phyloP scores from a whole-genome alignment of 1,140 invertebrate genomes.

The Pseudomyrmex sp. region DNA sequence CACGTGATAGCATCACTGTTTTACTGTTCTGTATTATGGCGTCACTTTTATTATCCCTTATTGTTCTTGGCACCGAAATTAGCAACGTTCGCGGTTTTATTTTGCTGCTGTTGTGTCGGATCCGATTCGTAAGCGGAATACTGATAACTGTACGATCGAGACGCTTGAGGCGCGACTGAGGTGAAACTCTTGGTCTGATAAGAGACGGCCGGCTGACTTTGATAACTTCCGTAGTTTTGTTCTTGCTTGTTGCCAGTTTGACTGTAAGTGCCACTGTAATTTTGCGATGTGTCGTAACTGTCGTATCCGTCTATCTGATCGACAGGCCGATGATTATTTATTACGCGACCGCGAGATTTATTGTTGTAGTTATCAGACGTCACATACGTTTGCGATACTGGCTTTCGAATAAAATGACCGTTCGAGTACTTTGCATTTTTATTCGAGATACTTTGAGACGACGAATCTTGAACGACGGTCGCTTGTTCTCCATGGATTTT shows the following conservation, averaged over 20 bases:
- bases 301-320: conserved; percentile 71
- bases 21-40: conserved; percentile 5
- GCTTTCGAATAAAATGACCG: conserved; percentile 70
- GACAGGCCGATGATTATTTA: conserved; percentile 35
- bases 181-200: conserved; percentile 74
- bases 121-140: conserved; percentile 77
- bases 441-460: background rate
- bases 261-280: conserved; percentile 44
- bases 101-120: conserved; percentile 64
- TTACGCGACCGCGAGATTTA: background rate
- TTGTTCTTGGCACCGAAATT: conserved; percentile 74
- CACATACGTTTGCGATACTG: conserved; percentile 72
- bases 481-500: conserved; percentile 67
- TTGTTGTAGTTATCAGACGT: conserved; percentile 69
- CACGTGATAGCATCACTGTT: background rate
- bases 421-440: conserved; percentile 71
- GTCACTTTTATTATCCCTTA: conserved; percentile 45
- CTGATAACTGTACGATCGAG: conserved; percentile 75
- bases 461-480: background rate
- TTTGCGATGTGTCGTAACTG: conserved; percentile 72
- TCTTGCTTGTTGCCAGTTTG: conserved; percentile 44
- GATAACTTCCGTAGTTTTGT: conserved; percentile 65
- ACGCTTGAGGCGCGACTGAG: conserved; percentile 66
- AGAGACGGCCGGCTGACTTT: conserved; percentile 50
- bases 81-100: conserved; percentile 72